These are phyloP conservation scores for Mellilla xanthometata DNA, from an alignment of 2,888 invertebrate species.

Conservation along the genomic window DNA sequence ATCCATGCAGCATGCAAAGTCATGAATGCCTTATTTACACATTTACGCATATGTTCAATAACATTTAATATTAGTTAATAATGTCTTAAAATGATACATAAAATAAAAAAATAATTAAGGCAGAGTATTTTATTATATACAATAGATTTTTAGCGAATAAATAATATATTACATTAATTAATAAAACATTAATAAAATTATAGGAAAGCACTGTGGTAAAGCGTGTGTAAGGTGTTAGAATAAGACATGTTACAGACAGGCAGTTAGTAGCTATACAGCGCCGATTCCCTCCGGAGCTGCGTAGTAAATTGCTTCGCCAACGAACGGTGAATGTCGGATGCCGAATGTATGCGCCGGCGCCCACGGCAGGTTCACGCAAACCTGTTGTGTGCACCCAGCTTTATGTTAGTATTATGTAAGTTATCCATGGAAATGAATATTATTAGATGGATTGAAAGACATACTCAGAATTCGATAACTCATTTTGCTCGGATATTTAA, in stretches of 20 bases:
- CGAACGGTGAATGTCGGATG: conserved; percentile 88
- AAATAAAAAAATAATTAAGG: too few species aligned
- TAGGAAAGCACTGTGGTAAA: conserved; percentile 27
- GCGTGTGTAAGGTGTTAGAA: conserved; percentile 31
- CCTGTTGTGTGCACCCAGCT: conserved; percentile 58
- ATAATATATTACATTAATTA: conserved; percentile 29
- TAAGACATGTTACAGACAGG: conserved; percentile 48
- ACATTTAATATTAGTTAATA: too few species aligned
- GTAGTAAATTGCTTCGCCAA: conserved; percentile 76
- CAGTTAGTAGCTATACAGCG: conserved; percentile 52
- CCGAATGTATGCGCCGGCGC: conserved; percentile 90
- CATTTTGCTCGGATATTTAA: neutral
- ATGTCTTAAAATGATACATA: too few species aligned
- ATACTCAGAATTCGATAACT: conserved; percentile 1
- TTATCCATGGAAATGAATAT: conserved; percentile 9
- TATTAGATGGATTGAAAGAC: neutral
- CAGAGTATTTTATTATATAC: neutral
- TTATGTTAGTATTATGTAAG: conserved; percentile 38
- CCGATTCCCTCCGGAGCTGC: conserved; percentile 68
- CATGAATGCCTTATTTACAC: neutral
- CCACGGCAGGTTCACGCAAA: conserved; percentile 81
- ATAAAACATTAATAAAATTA: conserved; percentile 4
- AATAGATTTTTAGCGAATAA: conserved; percentile 25
- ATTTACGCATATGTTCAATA: neutral
- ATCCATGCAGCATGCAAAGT: conserved; percentile 18